Percentiles rank a stretch among this genome's conserved stretches.
phyloP scores from a whole-genome alignment of 2,888 invertebrate species.

The Calliopum simillimum region DNA sequence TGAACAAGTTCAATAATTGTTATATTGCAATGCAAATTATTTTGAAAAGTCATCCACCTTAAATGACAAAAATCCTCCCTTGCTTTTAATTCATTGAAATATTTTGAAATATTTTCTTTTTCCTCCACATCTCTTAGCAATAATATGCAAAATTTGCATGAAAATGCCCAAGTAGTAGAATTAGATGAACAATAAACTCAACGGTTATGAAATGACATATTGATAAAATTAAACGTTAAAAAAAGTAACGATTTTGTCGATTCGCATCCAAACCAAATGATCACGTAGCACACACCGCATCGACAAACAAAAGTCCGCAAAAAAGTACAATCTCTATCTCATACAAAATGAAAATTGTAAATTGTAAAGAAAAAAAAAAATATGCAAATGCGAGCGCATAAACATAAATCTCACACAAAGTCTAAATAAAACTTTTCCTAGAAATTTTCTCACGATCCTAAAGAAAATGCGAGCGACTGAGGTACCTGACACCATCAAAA shows the following conservation, averaged over 20 bases:
- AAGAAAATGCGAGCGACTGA: not conserved
- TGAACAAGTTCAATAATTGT: too few relatives aligned
- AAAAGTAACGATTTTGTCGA: too few relatives aligned
- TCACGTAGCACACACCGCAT: conserved; percentile 20
- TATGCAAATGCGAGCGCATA: conserved; percentile 38
- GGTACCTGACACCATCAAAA: conserved; percentile 23
- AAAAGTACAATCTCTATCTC: not conserved
- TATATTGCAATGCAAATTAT: too few relatives aligned
- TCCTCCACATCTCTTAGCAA: too few relatives aligned
- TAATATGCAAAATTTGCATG: not conserved
- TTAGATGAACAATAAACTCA: not conserved
- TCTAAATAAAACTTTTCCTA: not conserved
- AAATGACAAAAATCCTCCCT: too few relatives aligned
- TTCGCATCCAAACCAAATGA: not conserved
- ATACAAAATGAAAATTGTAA: too few relatives aligned
- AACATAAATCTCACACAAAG: not conserved
- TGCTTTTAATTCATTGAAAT: too few relatives aligned
- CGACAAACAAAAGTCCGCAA: conserved; percentile 1
- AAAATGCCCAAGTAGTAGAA: not conserved
- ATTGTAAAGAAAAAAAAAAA: conserved; percentile 21
- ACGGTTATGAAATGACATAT: too few relatives aligned
- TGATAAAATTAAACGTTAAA: too few relatives aligned
- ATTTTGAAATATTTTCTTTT: too few relatives aligned
- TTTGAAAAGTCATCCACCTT: too few relatives aligned
- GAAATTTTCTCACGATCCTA: conserved; percentile 41